Evolutionary conservation across 2,113 vertebrate species (phyloP), one percentile per base, ranked within the genome.

Genomic region (Sinosuthora webbiana): DNA sequence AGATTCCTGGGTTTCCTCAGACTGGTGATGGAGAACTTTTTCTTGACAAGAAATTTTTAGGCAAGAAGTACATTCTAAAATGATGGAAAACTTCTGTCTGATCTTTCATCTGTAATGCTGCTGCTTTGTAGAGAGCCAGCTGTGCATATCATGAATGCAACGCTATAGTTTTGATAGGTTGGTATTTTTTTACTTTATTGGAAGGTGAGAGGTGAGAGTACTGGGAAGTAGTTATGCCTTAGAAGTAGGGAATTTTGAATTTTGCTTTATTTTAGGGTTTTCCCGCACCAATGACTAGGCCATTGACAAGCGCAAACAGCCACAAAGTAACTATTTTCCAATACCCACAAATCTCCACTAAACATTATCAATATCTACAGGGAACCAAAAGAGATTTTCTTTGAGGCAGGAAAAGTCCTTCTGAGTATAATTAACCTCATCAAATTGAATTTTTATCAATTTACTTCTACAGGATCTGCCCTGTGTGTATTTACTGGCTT

Each of bases 381-480:
- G 70, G 73, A 89, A 69, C 11, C 1, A 53, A 93, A 91, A 11
- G 27, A 91, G 71, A 83, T 90, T 94, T 75, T 81, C 81, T 95
- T 78, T 76, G 77, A 83, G 70, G 65, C 45, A 89, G 9, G 10
- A 73, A 92, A 84, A 87, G 53, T 17, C 79, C 57, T 88, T 89
- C 27, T 6, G 59, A 76, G 67, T 75, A 89, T 89, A 97, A 96
- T 95, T 97, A 96, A 96, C 69, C 59, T 28, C 39, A 92, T 83
- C 33, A 67, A 93, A 95, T 80, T 94, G 88, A 95, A 94, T 90
- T 97, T 96, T 90, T 95, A 83, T 85, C 86, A 77, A 80, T 94
- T 94, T 90, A 47, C 45, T 97, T 97, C 50, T 52, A 64, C 63
- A 19, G 39, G 69, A 93, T 88, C 52, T 93, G 62, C 44, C 83